These are phyloP conservation scores for Spinus olivaceus DNA, from an alignment of 2,797 vertebrate genomes.

Conservation along the genomic window DNA sequence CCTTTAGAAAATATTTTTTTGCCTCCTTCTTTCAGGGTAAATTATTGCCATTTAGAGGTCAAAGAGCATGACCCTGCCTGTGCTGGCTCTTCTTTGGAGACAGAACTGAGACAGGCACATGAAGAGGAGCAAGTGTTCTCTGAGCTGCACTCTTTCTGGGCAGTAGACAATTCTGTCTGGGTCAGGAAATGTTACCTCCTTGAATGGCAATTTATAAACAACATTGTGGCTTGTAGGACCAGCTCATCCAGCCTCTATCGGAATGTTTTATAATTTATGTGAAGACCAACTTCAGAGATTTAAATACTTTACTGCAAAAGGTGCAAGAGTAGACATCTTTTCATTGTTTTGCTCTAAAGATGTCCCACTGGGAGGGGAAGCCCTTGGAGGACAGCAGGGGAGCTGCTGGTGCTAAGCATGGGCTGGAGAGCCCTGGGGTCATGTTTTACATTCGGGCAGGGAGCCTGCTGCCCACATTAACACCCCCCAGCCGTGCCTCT, in stretches of 20 bases:
- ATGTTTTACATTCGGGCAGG: slow-evolving; percentile 50
- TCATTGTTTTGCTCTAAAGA: slow-evolving; percentile 17
- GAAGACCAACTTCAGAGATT: slow-evolving; percentile 23
- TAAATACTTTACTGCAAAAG: slow-evolving; percentile 49
- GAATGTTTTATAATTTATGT: background rate
- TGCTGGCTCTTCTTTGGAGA: background rate
- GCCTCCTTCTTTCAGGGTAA: background rate
- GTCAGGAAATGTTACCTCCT: background rate
- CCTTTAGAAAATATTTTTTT: background rate
- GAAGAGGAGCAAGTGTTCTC: background rate
- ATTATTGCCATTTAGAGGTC: background rate
- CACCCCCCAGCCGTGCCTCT: background rate
- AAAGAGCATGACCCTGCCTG: background rate
- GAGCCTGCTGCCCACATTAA: slow-evolving; percentile 12
- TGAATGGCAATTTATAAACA: background rate
- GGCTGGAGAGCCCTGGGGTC: slow-evolving; percentile 32
- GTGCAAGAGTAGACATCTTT: background rate
- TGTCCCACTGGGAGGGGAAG: background rate
- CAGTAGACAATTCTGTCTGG: background rate
- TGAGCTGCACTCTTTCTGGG: background rate
- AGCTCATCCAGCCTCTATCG: background rate
- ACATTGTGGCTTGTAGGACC: background rate
- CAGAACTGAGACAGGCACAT: background rate
- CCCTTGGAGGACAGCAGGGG: background rate
- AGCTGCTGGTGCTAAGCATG: background rate